Base-by-base conservation (phyloP, 1,140 invertebrate genomes). In the Drosophila bifasciata region DNA sequence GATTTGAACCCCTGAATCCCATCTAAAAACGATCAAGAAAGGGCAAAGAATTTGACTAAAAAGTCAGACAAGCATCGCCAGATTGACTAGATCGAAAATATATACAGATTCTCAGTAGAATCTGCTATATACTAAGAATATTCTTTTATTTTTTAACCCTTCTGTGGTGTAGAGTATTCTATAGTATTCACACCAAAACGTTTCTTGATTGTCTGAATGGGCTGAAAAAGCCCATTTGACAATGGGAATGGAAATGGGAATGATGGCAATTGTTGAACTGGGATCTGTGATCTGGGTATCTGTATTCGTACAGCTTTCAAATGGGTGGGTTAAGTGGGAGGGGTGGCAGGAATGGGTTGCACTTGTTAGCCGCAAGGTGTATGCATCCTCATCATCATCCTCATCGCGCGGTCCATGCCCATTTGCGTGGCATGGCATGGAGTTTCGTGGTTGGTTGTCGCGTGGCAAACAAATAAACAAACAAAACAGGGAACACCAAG, bases 281-380 rank as follows among this genome's bases (percentile, higher is more conserved):
- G 28, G 11, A 13, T 1, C 28, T 28, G 28, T 7, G 8, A 9
- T 4, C 11, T 36, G 11, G 32, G 11, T 32, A 3, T 21, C 19
- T 36, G 32, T 5, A 36, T 36, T 36, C 32, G 0, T 11, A 36
- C 11, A 13, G 11, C 11, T 36, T 36, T 36, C 11, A 36, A 36
- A 21, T 16, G 51, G 59, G 19, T 28, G 19, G 28, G 23, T 13
- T 16, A 46, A 41, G 17, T 21, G 16, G 19, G 15, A 32, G 32
- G 19, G 19, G 19, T 19, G 19, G 19, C 19, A 15, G 67, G 32
- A 39, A 25, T 36, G 55, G 46, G 23, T 23, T 86, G 78, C 81
- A 86, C 78, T 86, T 88, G 81, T 59, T 55, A 55, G 83, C 83
- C 83, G 70, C 83, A 83, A 88, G 83, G 83, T 83, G 74, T 75